Percentiles rank a stretch among this genome's conserved stretches.
Evolutionary conservation across 2,888 invertebrate species (phyloP).

Genomic region (Mythimna lalbum): DNA sequence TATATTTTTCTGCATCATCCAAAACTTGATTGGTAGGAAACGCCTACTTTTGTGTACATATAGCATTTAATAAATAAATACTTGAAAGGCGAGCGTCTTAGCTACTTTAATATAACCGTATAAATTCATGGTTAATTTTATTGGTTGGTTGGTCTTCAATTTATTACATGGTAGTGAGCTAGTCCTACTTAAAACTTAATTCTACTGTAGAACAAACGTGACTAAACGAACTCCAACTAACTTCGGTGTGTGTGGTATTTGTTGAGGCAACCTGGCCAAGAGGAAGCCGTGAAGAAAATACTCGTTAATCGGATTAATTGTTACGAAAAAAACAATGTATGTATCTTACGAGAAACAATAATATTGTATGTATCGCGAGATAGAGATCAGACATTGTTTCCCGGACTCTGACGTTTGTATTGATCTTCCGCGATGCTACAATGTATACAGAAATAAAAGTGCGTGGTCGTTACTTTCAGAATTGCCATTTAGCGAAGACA

Average conservation of each 20-base stretch:
- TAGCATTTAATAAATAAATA: too few species aligned
- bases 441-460: conserved; percentile 45
- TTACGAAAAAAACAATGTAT: conserved; percentile 30
- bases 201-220: conserved; percentile 5
- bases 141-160: not conserved
- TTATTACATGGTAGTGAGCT: not conserved
- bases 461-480: conserved; percentile 42
- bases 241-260: conserved; percentile 8
- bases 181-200: not conserved
- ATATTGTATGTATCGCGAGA: conserved; percentile 10
- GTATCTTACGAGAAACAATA: conserved; percentile 2
- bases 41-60: too few species aligned
- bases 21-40: too few species aligned
- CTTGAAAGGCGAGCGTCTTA: not conserved
- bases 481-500: conserved; percentile 46
- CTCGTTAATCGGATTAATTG: conserved; percentile 33
- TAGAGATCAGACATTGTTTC: conserved; percentile 19
- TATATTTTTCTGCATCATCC: too few species aligned
- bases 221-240: conserved; percentile 13
- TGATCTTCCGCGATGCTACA: conserved; percentile 9
- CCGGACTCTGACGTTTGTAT: not conserved
- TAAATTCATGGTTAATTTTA: not conserved
- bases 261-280: not conserved
- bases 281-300: conserved; percentile 13
- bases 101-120: not conserved